phyloP scores from a whole-genome alignment of 2,888 invertebrate genomes.

The Matsumyia berberina region DNA sequence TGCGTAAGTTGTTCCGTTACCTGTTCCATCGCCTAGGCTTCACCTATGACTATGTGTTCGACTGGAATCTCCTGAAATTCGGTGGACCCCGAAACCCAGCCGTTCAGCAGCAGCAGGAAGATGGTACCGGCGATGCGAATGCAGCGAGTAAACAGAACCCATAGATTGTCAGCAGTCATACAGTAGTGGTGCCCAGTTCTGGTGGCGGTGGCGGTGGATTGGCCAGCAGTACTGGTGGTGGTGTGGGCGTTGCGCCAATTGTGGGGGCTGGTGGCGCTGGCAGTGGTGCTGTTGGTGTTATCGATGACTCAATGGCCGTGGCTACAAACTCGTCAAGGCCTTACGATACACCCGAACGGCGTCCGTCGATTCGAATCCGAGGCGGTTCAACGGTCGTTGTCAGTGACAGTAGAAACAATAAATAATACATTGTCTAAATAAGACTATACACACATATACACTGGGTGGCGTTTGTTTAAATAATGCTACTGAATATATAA shows the following conservation, averaged over 20 bases:
- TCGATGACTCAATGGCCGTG: slow-evolving; percentile 84
- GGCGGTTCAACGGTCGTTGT: slow-evolving; percentile 82
- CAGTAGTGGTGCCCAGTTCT: slow-evolving; percentile 78
- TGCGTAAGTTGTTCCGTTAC: slow-evolving; percentile 97
- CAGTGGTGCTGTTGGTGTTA: slow-evolving; percentile 80
- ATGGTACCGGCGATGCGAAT: slow-evolving; percentile 80
- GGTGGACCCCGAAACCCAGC: slow-evolving; percentile 86
- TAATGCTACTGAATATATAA: slow-evolving; percentile 49
- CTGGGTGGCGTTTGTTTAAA: slow-evolving; percentile 62
- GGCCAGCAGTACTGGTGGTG: slow-evolving; percentile 79
- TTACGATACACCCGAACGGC: slow-evolving; percentile 84
- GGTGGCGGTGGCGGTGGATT: slow-evolving; percentile 78
- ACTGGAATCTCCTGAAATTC: slow-evolving; percentile 99
- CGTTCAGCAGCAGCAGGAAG: slow-evolving; percentile 82
- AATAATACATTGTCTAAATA: slow-evolving; percentile 84
- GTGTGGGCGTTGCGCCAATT: slow-evolving; percentile 80
- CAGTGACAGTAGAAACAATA: slow-evolving; percentile 83
- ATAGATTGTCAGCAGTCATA: slow-evolving; percentile 79
- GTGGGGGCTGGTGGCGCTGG: slow-evolving; percentile 79
- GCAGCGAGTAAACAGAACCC: slow-evolving; percentile 79
- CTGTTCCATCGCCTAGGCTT: slow-evolving; percentile 98
- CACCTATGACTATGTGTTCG: slow-evolving; percentile 99
- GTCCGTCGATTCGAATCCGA: slow-evolving; percentile 84
- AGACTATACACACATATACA: slow-evolving; percentile 21
- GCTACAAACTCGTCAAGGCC: slow-evolving; percentile 84